These are phyloP conservation scores for Gadus macrocephalus DNA, from an alignment of 2,113 vertebrate genomes.

Conservation along the genomic window DNA sequence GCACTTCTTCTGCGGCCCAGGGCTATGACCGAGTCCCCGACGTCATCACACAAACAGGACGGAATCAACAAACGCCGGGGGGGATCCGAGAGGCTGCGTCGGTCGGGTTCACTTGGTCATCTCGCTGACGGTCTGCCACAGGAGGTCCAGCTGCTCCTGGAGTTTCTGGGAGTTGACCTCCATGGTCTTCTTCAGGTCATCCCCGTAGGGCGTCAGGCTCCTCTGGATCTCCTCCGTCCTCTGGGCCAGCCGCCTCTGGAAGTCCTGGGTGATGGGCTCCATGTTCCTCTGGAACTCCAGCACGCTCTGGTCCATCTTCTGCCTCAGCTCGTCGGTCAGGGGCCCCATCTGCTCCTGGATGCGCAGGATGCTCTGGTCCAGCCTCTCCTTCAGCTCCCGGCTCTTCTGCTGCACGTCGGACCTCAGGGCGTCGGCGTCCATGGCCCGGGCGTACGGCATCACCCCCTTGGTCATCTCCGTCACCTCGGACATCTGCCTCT, in stretches of 20 bases:
- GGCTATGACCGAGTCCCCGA: too few relatives aligned
- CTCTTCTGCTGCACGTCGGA: slow-evolving; percentile 12
- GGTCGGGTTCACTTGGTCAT: slow-evolving; percentile 36
- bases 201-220: slow-evolving; percentile 40
- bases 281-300: slow-evolving; percentile 48
- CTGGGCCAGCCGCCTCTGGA: slow-evolving; percentile 46
- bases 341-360: slow-evolving; percentile 31
- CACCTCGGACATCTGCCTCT: slow-evolving; percentile 68
- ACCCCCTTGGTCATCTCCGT: slow-evolving; percentile 64
- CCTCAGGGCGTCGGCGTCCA: slow-evolving; percentile 17
- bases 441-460: slow-evolving; percentile 25
- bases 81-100: neutral
- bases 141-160: slow-evolving; percentile 32
- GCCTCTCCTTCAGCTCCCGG: slow-evolving; percentile 21
- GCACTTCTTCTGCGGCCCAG: slow-evolving; percentile 2
- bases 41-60: too few relatives aligned
- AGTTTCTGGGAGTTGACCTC: slow-evolving; percentile 47
- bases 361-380: slow-evolving; percentile 20
- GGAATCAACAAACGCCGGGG: too few relatives aligned
- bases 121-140: slow-evolving; percentile 54
- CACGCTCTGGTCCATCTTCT: slow-evolving; percentile 47
- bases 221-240: slow-evolving; percentile 56
- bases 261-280: slow-evolving; percentile 19
- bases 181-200: slow-evolving; percentile 48
- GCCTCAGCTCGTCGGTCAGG: slow-evolving; percentile 10